Percentiles rank a stretch among this genome's conserved stretches.
Conservation (phyloP, 2,888 invertebrate species). For the Drosophila kambysellisi region DNA sequence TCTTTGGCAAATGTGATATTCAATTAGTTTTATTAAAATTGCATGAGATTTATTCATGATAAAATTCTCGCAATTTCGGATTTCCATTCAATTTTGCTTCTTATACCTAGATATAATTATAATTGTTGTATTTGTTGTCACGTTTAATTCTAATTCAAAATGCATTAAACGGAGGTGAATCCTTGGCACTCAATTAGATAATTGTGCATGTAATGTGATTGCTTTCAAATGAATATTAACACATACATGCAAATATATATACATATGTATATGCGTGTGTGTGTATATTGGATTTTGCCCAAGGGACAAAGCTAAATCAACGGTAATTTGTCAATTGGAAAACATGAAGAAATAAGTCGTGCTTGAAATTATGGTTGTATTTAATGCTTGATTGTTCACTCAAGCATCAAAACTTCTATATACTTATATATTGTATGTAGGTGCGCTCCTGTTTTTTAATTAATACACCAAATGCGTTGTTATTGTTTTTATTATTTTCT, state of each 20-base stretch:
- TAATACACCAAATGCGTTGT: conserved; percentile 49
- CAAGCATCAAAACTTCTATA: conserved; percentile 12
- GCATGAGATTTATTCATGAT: conserved; percentile 34
- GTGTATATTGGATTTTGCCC: conserved; percentile 19
- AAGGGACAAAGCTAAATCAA: conserved; percentile 8
- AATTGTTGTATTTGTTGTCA: conserved; percentile 31
- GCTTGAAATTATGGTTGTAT: conserved; percentile 8
- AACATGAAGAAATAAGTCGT: conserved; percentile 19
- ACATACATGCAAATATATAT: not conserved
- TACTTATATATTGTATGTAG: not conserved
- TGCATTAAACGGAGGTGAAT: conserved; percentile 43
- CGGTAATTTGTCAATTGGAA: conserved; percentile 30
- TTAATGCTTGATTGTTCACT: conserved; percentile 17
- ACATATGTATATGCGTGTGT: not conserved
- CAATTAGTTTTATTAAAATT: conserved; percentile 77
- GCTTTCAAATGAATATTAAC: not conserved
- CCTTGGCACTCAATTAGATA: conserved; percentile 76
- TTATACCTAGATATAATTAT: conserved; percentile 14
- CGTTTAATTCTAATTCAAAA: conserved; percentile 63
- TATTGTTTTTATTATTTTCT: conserved; percentile 24
- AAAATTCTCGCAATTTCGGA: conserved; percentile 9
- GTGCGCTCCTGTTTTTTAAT: conserved; percentile 57
- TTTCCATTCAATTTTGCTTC: conserved; percentile 52
- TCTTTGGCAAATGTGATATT: conserved; percentile 42
- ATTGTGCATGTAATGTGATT: conserved; percentile 44